phyloP scores from a whole-genome alignment of 2,797 vertebrate species.

The Nannoperca obscura region DNA sequence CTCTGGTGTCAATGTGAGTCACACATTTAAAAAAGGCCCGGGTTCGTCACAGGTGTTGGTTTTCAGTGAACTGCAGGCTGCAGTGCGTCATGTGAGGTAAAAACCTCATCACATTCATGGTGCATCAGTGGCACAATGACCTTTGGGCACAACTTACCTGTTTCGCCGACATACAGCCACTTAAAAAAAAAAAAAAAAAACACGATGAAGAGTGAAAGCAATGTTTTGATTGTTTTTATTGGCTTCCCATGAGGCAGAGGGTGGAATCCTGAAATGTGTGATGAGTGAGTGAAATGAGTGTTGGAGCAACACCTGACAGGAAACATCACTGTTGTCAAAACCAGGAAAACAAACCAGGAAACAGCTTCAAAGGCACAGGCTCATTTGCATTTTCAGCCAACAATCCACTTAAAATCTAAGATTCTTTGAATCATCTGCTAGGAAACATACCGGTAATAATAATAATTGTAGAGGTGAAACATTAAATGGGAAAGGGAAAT shows the following conservation, averaged over 20 bases:
- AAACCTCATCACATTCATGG: constrained; percentile 1
- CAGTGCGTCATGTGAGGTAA: constrained; percentile 9
- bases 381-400: not conserved
- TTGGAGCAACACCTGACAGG: constrained; percentile 36
- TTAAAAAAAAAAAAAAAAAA: not conserved
- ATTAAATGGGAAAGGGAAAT: not conserved
- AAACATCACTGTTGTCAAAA: constrained; percentile 57
- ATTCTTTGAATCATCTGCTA: not conserved
- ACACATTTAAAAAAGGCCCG: constrained; percentile 21
- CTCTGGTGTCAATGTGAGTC: constrained; percentile 3
- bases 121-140: constrained; percentile 4
- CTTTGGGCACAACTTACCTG: not conserved
- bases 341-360: too few species aligned
- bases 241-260: not conserved
- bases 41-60: constrained; percentile 10
- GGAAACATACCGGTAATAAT: not conserved
- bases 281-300: too few species aligned
- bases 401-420: not conserved
- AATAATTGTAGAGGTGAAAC: not conserved
- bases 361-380: constrained; percentile 7
- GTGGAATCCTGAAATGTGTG: constrained; percentile 16
- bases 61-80: constrained; percentile 8
- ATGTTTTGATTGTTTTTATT: constrained; percentile 13
- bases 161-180: not conserved
- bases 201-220: not conserved